A percentile compares a stretch with the other conserved stretches of the same genome.
phyloP scores from a whole-genome alignment of 2,113 vertebrate species.

The Leucosticte australis region DNA sequence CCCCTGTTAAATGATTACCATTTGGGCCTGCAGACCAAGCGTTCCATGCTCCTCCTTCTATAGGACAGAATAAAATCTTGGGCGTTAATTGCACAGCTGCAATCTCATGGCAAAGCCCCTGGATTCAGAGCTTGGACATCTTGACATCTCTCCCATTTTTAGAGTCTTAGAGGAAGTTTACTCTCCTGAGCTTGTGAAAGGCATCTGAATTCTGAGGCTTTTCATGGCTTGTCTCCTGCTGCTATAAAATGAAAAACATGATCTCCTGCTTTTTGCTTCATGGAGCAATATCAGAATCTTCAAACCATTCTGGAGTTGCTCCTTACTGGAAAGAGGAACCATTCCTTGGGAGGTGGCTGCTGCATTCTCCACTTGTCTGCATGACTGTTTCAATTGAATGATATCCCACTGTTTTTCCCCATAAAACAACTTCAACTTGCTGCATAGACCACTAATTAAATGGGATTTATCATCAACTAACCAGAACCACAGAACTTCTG shows the following conservation, averaged over 20 bases:
- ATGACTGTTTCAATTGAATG: not conserved
- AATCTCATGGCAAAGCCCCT: not conserved
- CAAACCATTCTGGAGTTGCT: not conserved
- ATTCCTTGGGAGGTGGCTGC: conserved; percentile 5
- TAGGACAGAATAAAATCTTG: not conserved
- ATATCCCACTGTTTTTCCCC: not conserved
- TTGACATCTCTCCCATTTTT: not conserved
- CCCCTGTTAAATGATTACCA: not conserved
- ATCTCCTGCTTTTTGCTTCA: not conserved
- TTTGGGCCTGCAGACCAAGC: not conserved
- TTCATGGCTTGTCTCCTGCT: not conserved
- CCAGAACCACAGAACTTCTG: not conserved
- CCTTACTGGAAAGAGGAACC: conserved; percentile 15
- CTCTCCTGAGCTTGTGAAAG: not conserved
- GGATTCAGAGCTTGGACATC: not conserved
- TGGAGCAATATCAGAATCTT: conserved; percentile 6
- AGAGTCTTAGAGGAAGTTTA: not conserved
- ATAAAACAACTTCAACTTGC: not conserved
- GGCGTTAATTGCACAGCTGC: not conserved
- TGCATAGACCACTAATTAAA: not conserved
- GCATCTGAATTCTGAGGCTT: not conserved
- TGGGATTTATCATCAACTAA: not conserved
- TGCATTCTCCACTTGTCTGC: conserved; percentile 9
- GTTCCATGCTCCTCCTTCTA: not conserved
- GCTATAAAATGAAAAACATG: not conserved